Conservation (phyloP, 2,113 vertebrate species). For the Plecotus auritus region DNA sequence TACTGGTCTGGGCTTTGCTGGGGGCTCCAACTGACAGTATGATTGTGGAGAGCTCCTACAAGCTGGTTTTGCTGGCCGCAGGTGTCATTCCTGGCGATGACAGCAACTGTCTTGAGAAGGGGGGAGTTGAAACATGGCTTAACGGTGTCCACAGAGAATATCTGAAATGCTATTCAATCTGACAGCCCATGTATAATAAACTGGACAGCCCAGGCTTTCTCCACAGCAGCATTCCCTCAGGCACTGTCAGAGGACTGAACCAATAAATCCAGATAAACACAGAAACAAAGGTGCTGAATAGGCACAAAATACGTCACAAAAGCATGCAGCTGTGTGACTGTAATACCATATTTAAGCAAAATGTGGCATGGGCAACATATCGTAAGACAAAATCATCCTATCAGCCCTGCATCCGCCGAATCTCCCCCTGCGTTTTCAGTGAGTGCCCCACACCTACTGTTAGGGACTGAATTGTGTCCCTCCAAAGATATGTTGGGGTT, state of each 20-base stretch:
- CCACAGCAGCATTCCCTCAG: background rate
- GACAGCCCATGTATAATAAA: background rate
- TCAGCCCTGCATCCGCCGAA: background rate
- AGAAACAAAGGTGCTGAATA: background rate
- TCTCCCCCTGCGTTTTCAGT: background rate
- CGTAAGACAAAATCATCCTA: background rate
- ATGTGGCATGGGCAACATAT: background rate
- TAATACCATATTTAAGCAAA: background rate
- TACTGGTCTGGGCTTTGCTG: background rate
- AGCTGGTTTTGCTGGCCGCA: background rate
- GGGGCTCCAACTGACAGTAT: constrained; percentile 17
- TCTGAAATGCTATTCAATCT: background rate
- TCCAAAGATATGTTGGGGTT: background rate
- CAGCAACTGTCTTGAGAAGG: constrained; percentile 21
- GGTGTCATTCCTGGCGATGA: constrained; percentile 29
- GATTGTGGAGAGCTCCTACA: constrained; percentile 22
- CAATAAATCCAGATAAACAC: background rate
- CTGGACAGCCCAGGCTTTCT: background rate
- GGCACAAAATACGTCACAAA: background rate
- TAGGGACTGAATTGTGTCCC: background rate
- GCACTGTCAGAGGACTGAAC: background rate
- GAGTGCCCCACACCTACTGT: background rate
- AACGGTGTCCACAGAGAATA: constrained; percentile 56
- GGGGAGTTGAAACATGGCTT: constrained; percentile 38
- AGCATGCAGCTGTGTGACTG: background rate